phyloP scores from a whole-genome alignment of 2,797 vertebrate species.

The Sternarchorhynchus goeldii region DNA sequence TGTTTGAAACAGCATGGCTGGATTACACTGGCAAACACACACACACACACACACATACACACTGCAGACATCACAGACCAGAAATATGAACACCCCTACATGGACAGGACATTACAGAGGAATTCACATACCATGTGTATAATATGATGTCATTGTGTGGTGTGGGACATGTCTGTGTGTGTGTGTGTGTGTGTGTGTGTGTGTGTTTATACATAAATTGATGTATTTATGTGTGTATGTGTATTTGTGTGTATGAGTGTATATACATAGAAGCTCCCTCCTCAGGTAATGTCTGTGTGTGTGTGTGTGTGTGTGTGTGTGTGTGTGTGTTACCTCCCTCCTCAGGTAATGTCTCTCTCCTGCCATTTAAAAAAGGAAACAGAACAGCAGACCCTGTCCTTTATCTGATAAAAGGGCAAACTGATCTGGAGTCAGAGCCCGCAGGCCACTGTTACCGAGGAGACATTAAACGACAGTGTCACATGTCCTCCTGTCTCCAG shows the following conservation, averaged over 20 bases:
- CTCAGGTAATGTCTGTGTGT: background rate
- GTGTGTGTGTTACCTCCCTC: too few species aligned
- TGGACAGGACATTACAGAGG: constrained; percentile 43
- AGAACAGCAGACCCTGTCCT: too few species aligned
- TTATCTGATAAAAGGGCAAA: too few species aligned
- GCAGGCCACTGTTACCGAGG: too few species aligned
- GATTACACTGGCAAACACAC: constrained; percentile 39
- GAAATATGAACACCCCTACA: constrained; percentile 37
- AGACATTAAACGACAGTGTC: too few species aligned
- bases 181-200: constrained; percentile 12
- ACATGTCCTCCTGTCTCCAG: too few species aligned
- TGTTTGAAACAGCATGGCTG: constrained; percentile 30
- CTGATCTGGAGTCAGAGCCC: too few species aligned
- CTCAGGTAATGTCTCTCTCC: too few species aligned
- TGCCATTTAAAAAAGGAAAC: too few species aligned
- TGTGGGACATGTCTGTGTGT: constrained; percentile 2
- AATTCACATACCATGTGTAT: constrained; percentile 42
- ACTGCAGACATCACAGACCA: constrained; percentile 26
- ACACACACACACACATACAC: constrained; percentile 35
- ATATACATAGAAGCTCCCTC: too few species aligned
- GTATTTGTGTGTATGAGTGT: background rate
- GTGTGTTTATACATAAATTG: background rate
- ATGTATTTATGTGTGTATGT: too few species aligned
- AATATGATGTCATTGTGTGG: constrained; percentile 35
- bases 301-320: background rate